Evolutionary conservation across 2,888 invertebrate genomes (phyloP).

Genomic region (Criorhina ranunculi): DNA sequence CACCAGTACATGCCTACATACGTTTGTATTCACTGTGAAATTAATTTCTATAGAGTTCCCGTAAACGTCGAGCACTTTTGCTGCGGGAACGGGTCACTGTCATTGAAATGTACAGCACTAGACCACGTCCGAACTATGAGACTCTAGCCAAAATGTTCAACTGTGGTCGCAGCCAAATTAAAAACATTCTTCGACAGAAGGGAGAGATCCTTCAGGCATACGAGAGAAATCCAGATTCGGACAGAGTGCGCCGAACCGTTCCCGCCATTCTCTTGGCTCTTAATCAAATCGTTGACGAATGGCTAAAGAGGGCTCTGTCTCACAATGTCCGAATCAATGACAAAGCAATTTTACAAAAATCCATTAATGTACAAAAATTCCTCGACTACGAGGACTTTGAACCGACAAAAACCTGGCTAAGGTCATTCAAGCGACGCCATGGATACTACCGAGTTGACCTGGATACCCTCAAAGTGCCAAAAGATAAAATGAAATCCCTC

Average conservation of each 20-base stretch:
- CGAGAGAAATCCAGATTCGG: constrained; percentile 61
- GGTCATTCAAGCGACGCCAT: constrained; percentile 64
- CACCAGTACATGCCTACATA: no score
- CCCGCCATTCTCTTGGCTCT: constrained; percentile 59
- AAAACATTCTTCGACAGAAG: constrained; percentile 68
- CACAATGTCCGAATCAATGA: constrained; percentile 37
- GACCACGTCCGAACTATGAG: constrained; percentile 68
- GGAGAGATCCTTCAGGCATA: constrained; percentile 68
- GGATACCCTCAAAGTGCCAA: constrained; percentile 27
- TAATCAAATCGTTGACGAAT: constrained; percentile 64
- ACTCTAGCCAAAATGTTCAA: constrained; percentile 70
- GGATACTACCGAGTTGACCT: constrained; percentile 65
- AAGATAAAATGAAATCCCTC: constrained; percentile 55
- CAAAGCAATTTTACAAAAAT: constrained; percentile 39
- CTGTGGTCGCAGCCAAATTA: constrained; percentile 72
- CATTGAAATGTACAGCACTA: constrained; percentile 66
- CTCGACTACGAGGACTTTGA: constrained; percentile 71
- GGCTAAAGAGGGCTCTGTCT: constrained; percentile 54
- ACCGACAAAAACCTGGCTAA: constrained; percentile 64
- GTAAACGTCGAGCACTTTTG: constrained; percentile 63
- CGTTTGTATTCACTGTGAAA: constrained; percentile 5
- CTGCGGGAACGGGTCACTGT: constrained; percentile 63
- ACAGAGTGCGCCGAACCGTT: constrained; percentile 60
- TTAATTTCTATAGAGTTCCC: constrained; percentile 30
- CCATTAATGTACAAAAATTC: constrained; percentile 54